phyloP scores from a whole-genome alignment of 2,113 vertebrate genomes.

The Eolophus roseicapilla region DNA sequence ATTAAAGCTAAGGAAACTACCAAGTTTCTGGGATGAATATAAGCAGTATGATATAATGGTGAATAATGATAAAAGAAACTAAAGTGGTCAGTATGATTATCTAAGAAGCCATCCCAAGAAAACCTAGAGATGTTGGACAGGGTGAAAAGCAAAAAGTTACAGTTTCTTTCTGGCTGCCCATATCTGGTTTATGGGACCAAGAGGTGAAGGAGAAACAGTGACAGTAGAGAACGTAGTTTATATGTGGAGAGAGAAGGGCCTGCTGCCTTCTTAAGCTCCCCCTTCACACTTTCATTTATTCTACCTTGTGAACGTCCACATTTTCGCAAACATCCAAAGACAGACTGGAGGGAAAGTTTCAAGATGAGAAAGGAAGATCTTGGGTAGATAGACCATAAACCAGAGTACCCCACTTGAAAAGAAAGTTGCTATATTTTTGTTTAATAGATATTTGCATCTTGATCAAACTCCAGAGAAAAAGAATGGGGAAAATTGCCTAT shows the following conservation, averaged over 20 bases:
- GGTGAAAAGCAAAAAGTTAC: neutral
- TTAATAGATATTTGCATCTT: neutral
- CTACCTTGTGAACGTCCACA: neutral
- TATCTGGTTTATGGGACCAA: neutral
- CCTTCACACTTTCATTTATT: neutral
- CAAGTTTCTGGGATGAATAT: neutral
- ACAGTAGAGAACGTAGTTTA: neutral
- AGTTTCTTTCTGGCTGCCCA: neutral
- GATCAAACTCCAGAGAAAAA: neutral
- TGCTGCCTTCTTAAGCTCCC: neutral
- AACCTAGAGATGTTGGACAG: neutral
- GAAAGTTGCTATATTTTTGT: neutral
- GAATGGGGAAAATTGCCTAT: neutral
- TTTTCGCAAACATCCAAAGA: neutral
- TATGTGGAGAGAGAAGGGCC: neutral
- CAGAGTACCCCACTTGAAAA: neutral
- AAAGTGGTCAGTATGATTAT: neutral
- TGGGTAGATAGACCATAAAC: neutral
- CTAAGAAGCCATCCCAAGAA: neutral
- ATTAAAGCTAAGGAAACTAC: neutral
- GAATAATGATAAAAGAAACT: neutral
- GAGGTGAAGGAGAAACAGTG: neutral
- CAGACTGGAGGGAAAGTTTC: neutral
- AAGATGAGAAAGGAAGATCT: neutral
- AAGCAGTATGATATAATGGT: neutral